phyloP scores from a whole-genome alignment of 2,888 invertebrate genomes.

The Drosophila limbata region DNA sequence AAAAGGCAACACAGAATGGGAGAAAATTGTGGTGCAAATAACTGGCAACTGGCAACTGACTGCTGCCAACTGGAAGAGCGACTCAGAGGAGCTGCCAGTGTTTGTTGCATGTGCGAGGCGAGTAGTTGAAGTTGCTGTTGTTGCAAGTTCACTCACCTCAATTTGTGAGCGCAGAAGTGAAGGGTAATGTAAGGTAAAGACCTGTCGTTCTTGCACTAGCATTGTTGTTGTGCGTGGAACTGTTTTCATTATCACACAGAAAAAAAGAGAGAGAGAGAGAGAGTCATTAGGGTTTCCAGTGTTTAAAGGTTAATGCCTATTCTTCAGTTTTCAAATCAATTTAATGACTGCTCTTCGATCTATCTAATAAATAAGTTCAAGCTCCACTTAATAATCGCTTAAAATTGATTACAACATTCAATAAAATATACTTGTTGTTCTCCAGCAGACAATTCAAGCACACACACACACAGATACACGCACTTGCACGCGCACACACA shows the following conservation, averaged over 20 bases:
- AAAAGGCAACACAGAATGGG: slow-evolving; percentile 15
- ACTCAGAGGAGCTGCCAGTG: slow-evolving; percentile 1
- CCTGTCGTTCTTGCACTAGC: slow-evolving; percentile 18
- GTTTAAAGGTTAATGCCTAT: slow-evolving; percentile 8
- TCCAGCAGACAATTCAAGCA: slow-evolving; percentile 29
- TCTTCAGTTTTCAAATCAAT: not conserved
- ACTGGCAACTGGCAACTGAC: slow-evolving; percentile 42
- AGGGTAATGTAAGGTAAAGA: slow-evolving; percentile 28
- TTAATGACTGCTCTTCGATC: slow-evolving; percentile 1
- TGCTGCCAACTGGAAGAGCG: slow-evolving; percentile 4
- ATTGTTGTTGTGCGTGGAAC: slow-evolving; percentile 4
- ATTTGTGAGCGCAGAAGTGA: slow-evolving; percentile 55
- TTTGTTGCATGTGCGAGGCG: not conserved
- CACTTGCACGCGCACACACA: slow-evolving; percentile 3
- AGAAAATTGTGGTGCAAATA: slow-evolving; percentile 36
- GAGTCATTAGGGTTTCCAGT: not conserved
- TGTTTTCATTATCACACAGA: slow-evolving; percentile 7
- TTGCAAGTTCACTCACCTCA: slow-evolving; percentile 67
- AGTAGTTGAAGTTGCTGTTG: slow-evolving; percentile 7
- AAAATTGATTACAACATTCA: slow-evolving; percentile 57
- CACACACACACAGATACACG: slow-evolving; percentile 24
- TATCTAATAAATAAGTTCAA: slow-evolving; percentile 24
- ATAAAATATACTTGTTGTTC: slow-evolving; percentile 19
- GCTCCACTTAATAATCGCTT: slow-evolving; percentile 31
- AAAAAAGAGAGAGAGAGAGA: not conserved